Evolutionary conservation across 2,797 vertebrate genomes (phyloP).

Genomic region (Heliangelus exortis): DNA sequence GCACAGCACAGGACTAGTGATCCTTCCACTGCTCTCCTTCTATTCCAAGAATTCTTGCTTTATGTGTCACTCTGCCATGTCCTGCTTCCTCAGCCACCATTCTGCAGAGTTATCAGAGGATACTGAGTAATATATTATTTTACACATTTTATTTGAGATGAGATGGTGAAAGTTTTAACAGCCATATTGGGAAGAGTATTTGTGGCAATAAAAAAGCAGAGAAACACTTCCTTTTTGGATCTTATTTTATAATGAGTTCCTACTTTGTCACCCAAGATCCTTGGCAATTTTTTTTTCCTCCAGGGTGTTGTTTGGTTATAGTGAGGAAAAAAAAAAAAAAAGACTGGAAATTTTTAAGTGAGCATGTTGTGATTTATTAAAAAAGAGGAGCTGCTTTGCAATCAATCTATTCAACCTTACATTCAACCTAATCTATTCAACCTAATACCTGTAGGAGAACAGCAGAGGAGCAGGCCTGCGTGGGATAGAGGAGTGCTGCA

Average conservation of each 20-base stretch:
- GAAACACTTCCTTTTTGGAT: neutral
- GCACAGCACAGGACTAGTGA: neutral
- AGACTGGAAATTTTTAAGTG: neutral
- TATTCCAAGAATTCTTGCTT: neutral
- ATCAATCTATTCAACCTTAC: neutral
- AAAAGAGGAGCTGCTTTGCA: neutral
- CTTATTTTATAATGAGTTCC: neutral
- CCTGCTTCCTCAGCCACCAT: neutral
- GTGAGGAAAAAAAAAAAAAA: neutral
- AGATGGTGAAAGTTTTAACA: neutral
- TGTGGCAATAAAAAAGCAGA: neutral
- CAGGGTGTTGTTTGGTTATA: neutral
- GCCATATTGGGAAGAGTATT: neutral
- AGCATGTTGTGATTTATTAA: neutral
- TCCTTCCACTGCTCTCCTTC: neutral
- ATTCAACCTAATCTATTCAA: neutral
- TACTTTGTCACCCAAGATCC: neutral
- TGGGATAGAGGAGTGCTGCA: too few species aligned
- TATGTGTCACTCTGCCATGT: neutral
- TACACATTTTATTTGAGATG: neutral
- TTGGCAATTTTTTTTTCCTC: neutral
- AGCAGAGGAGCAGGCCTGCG: too few species aligned
- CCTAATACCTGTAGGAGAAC: neutral
- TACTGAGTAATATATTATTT: neutral
- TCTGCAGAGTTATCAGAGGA: neutral